These are phyloP conservation scores for Elephas maximus DNA, from an alignment of 2,113 vertebrate species.

Conservation along the genomic window DNA sequence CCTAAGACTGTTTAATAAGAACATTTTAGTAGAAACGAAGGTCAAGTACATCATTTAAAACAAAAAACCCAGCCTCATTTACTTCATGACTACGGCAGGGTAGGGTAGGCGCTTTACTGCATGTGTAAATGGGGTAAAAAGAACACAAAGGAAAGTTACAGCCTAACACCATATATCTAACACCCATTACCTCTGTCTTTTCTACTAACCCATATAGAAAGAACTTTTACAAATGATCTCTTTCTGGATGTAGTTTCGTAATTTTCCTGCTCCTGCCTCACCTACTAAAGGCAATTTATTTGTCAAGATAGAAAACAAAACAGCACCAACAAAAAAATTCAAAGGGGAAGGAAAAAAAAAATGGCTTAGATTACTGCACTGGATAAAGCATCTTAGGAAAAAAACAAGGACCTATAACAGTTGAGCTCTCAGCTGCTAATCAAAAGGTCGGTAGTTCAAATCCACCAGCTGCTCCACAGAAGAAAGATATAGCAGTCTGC, in stretches of 20 bases:
- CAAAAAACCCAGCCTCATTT: neutral
- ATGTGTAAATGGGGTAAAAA: neutral
- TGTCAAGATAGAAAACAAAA: constrained; percentile 26
- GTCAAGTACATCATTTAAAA: neutral
- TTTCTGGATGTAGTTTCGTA: neutral
- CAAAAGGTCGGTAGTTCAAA: too few relatives aligned
- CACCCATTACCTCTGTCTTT: neutral
- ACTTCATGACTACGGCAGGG: neutral
- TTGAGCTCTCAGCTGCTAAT: too few relatives aligned
- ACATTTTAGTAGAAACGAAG: neutral
- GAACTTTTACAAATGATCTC: neutral
- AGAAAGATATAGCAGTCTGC: too few relatives aligned
- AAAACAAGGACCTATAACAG: neutral
- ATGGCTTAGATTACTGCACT: neutral
- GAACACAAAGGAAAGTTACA: neutral
- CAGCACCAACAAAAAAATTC: neutral
- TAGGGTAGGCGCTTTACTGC: neutral
- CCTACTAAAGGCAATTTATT: neutral
- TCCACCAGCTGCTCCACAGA: too few relatives aligned
- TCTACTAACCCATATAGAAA: neutral
- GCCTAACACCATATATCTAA: neutral
- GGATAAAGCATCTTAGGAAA: neutral
- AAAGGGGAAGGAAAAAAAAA: neutral
- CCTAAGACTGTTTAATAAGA: neutral
- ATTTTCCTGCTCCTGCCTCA: neutral